phyloP scores from a whole-genome alignment of 2,113 vertebrate genomes.

The Origma solitaria region DNA sequence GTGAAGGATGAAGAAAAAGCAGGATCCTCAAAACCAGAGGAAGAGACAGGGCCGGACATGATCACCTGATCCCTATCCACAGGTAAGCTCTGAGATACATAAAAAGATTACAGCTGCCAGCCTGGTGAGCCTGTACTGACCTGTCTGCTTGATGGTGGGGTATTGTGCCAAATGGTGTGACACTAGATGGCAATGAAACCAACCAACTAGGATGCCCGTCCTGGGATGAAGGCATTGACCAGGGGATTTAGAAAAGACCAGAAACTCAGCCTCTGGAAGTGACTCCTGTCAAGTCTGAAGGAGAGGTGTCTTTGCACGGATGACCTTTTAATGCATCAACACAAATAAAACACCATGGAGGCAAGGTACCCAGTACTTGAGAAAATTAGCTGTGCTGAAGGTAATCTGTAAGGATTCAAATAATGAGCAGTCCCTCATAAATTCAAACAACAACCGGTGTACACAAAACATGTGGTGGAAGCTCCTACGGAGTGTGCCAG shows the following conservation, averaged over 20 bases:
- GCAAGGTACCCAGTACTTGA: background rate
- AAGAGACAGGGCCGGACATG: background rate
- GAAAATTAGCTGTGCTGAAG: background rate
- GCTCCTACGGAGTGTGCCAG: background rate
- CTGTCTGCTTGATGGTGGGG: background rate
- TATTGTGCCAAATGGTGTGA: background rate
- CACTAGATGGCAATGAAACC: background rate
- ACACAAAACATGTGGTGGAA: background rate
- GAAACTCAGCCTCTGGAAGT: background rate
- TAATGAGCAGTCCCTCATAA: background rate
- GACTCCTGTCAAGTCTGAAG: background rate
- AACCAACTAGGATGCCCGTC: background rate
- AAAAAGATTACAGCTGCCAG: background rate
- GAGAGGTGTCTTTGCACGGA: background rate
- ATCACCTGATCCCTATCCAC: background rate
- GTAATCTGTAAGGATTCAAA: background rate
- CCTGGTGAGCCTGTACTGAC: background rate
- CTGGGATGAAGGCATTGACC: background rate
- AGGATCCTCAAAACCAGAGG: background rate
- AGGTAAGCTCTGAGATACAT: background rate
- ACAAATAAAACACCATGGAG: background rate
- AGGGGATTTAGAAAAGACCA: background rate
- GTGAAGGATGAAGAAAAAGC: background rate
- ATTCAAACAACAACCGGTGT: background rate
- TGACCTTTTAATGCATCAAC: background rate